Evolutionary conservation across 2,888 invertebrate genomes (phyloP), one percentile per base, ranked within the genome.

Genomic region (Gibbula magus): DNA sequence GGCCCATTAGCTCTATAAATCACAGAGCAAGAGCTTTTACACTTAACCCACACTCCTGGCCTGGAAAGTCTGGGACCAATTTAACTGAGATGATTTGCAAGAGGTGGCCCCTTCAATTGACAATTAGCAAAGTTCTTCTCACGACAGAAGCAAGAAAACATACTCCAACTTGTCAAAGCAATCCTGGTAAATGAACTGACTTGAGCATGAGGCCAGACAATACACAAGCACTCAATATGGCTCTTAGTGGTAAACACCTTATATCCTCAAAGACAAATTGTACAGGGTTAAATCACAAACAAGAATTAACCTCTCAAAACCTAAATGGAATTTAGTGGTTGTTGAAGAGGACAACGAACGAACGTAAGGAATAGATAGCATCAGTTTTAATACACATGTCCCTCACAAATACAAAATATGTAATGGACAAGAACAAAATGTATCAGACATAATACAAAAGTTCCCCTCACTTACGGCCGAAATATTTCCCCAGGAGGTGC

Each of bases 91-190:
- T 70, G 70, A 70, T 70, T 70, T 70, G 70, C 20, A 70, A 70
- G 39, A 20, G 70, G 29, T 32, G 29, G 39, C 32, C 35, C 35
- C 39, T 70, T 32, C 32, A 70, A 18, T 70, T 70, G 70, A 70
- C 70, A 70, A 70, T 70, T 70, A 39, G 70, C 35, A 70, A 70
- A 20, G 70, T 32, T 70, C 10, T 70, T 70, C 39, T 70, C 70
- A 70, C 70, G 39, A 70, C 70, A 70, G 70, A 39, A 70, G 70
- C 70, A 70, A 70, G 70, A 70, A 35, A 70, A 70, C 32, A 32
- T 35, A 32, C 70, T 70, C 70, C 70, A 70, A 70, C 70, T 70
- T 70, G 70, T 70, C 70, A 70, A 18, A n/a, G 39, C 35, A 70
- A 67, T 29, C 32, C 25, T 10, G 56, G 20, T 13, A 25, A 56